Percentiles rank a stretch among this genome's conserved stretches.
These are phyloP conservation scores for Stenurella melanura DNA, from an alignment of 2,888 invertebrate species.

Conservation along the genomic window DNA sequence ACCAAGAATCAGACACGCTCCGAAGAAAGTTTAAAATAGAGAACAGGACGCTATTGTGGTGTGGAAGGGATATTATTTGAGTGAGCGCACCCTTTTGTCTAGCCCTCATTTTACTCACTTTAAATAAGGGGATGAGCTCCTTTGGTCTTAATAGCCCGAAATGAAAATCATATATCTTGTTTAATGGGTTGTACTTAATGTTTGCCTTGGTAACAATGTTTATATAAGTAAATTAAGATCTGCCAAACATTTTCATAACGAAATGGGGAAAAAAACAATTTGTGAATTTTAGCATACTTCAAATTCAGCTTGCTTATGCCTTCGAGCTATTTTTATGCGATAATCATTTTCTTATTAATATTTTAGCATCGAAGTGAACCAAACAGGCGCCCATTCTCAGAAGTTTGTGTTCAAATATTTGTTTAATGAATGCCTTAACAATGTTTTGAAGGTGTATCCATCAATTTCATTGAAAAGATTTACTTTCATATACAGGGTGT, in stretches of 20 bases:
- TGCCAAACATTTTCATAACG: constrained; percentile 2
- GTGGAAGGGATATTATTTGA: constrained; percentile 35
- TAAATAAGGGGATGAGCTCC: constrained; percentile 39
- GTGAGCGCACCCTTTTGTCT: constrained; percentile 33
- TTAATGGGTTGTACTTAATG: constrained; percentile 45
- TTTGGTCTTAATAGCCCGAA: constrained; percentile 41
- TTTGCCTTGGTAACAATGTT: constrained; percentile 45
- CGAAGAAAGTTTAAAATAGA: constrained; percentile 57
- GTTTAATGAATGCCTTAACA: background rate
- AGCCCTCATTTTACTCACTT: constrained; percentile 33
- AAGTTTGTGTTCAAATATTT: background rate
- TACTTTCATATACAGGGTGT: too few relatives aligned
- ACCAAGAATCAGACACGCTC: constrained; percentile 55
- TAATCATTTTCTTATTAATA: background rate
- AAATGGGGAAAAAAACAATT: background rate
- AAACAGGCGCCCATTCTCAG: background rate
- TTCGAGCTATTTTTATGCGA: background rate
- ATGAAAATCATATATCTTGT: constrained; percentile 49
- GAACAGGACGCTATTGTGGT: constrained; percentile 48
- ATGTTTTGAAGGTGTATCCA: background rate
- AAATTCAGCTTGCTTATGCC: background rate
- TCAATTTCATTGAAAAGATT: background rate
- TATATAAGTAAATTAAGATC: constrained; percentile 24
- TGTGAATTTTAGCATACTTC: background rate
- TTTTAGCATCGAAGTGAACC: background rate